These are phyloP conservation scores for Prunella himalayana DNA, from an alignment of 2,113 vertebrate species.

Conservation along the genomic window DNA sequence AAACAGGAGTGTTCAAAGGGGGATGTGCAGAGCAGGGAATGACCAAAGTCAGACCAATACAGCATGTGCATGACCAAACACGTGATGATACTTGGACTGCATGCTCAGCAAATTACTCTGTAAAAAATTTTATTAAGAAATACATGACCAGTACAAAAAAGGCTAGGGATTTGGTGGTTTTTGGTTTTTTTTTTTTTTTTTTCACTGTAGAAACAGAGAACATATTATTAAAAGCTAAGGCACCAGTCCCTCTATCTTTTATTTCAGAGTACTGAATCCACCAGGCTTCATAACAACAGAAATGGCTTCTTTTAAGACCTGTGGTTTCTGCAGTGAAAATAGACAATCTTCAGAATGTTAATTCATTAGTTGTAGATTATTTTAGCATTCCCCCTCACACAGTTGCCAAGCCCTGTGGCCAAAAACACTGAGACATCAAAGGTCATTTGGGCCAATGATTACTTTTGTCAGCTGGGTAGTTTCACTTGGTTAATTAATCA, in stretches of 20 bases:
- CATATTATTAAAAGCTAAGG: neutral
- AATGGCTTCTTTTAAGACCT: neutral
- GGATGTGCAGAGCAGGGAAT: neutral
- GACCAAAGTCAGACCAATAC: rapidly evolving
- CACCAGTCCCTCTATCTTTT: neutral
- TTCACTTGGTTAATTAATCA: slow-evolving; percentile 54
- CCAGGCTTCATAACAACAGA: neutral
- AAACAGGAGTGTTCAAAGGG: neutral
- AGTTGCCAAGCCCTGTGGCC: slow-evolving; percentile 15
- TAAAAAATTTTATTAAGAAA: neutral
- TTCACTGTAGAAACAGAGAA: neutral
- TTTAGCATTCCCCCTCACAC: neutral
- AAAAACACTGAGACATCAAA: slow-evolving; percentile 42
- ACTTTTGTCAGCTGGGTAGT: slow-evolving; percentile 37
- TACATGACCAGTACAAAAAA: neutral
- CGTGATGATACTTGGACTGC: rapidly evolving
- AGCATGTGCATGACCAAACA: rapidly evolving
- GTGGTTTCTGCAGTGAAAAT: neutral
- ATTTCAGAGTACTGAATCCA: neutral
- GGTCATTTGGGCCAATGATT: slow-evolving; percentile 55
- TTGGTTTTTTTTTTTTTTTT: neutral
- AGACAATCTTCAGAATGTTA: neutral
- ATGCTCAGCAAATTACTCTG: neutral
- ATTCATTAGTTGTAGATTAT: neutral
- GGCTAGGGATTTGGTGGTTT: too few species aligned